phyloP scores from a whole-genome alignment of 2,797 vertebrate species.

The Rhinogobio ventralis region DNA sequence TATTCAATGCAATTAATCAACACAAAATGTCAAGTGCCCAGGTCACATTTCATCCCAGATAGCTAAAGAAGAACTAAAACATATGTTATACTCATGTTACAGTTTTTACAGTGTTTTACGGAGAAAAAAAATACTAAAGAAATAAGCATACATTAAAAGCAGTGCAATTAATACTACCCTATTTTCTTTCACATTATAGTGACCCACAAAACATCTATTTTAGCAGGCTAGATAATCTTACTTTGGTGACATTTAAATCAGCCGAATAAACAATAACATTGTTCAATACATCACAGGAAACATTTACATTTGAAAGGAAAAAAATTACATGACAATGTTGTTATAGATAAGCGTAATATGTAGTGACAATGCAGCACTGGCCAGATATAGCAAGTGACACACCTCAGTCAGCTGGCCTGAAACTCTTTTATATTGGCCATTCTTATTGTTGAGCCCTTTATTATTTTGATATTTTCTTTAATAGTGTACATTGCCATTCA shows the following conservation, averaged over 20 bases:
- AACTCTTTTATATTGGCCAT: background rate
- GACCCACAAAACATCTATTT: background rate
- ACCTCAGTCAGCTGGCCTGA: too few relatives aligned
- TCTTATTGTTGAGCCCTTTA: background rate
- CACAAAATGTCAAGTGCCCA: too few relatives aligned
- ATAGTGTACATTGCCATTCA: background rate
- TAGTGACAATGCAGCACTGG: background rate
- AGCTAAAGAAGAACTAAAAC: too few relatives aligned
- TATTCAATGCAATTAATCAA: too few relatives aligned
- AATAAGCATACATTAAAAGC: too few relatives aligned
- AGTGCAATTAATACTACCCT: too few relatives aligned
- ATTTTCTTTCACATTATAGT: too few relatives aligned
- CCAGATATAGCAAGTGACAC: background rate
- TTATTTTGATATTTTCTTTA: background rate
- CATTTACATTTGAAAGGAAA: too few relatives aligned
- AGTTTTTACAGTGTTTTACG: too few relatives aligned
- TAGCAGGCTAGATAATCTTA: background rate
- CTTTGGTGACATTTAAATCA: background rate
- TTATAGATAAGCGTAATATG: background rate
- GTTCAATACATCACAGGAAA: background rate
- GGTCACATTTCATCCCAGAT: too few relatives aligned
- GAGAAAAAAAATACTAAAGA: too few relatives aligned
- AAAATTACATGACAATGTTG: background rate
- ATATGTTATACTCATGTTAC: too few relatives aligned
- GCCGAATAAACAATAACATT: background rate